Base-by-base conservation (phyloP, 1,140 invertebrate genomes). In the Drosophila mojavensis region DNA sequence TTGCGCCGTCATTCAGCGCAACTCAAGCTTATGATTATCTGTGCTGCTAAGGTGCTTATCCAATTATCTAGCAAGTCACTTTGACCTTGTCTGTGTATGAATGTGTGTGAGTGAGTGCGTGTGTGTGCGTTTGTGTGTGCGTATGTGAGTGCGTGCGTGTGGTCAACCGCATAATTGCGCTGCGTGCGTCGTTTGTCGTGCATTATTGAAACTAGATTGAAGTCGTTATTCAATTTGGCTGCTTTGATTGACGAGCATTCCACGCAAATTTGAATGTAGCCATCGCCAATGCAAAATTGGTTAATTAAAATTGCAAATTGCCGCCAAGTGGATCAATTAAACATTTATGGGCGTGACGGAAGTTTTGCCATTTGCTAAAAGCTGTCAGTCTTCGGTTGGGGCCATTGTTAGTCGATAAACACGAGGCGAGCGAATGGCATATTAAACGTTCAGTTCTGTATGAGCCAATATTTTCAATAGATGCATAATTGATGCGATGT, bases 91-190 rank as follows among this genome's bases (percentile, higher is more conserved):
- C n/a, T n/a, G 5, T 9, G 24, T 45, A 11, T 43, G 17, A 15
- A 24, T 47, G 11, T 33, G 39, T 20, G 39, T 58, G 15, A 28
- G 47, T 47, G 41, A 26, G 17, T 9, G 30, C 39, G 13, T 6
- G 5, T 15, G 17, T 33, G 36, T 39, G 7, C 20, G 28, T 28
- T 28, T 58, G 65, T 47, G 39, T 50, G 30, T 54, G 3, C 45
- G 47, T 20, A 47, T 56, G 11, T 59, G 43, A 4, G 33, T 30
- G 68, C 24, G 41, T 59, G n/a, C 70, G 56, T 73, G 74, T 53
- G 78, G 78, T 50, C 58, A 45, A 66, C 81, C 79, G 48, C 71
- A 79, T 82, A 65, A 82, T 83, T 82, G 75, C 66, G 60, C 47
- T 30, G 61, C 68, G 26, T 66, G 33, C 28, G 39, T 10, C 61